Evolutionary conservation across 2,113 vertebrate genomes (phyloP), one percentile per base, ranked within the genome.

Genomic region (Tetrao urogallus): DNA sequence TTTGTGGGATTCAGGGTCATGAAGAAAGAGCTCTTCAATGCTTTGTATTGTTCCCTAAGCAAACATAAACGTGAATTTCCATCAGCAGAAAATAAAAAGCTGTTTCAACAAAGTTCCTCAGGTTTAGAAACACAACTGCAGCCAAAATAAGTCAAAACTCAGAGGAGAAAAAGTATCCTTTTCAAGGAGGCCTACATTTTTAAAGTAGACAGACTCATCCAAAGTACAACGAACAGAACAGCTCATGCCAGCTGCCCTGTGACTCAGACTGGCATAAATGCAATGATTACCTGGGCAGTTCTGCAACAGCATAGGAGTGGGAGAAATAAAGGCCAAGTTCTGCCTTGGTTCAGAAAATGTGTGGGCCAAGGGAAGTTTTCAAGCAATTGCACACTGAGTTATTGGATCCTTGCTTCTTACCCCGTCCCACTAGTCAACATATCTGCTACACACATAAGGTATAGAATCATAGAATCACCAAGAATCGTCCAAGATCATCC

Each of bases 201-300:
- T 66, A 77, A 89, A 91, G 28, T 40, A 94, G 47, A 74, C 50
- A 89, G 73, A 48, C 8, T 77, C 80, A 72, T 92, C 76, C 69
- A 74, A 74, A 71, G 28, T 19, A 13, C 8, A 25, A n/a, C 63
- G 72, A 82, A 47, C 48, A 71, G 16, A 80, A 81, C 60, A 36
- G 22, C 6, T 78, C 78, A 72, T 92, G 85, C 67, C 82, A 93
- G 67, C 69, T 81, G 47, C 34, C 2, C 2, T 52, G 30, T 90
- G 87, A 93, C 56, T 96, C 84, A 92, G 75, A 64, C 24, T 85
- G 89, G 72, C 78, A 92, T 22, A 64, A 94, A 34, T 4, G 30
- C 38, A 32, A 12, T 50, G 67, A 77, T 40, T 38, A 47, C 22
- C n/a, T 74, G 71, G 56, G 45, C 25, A 93, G 63, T n/a, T 71